phyloP scores from a whole-genome alignment of 2,888 invertebrate species.

The Pseudococcus viburni region DNA sequence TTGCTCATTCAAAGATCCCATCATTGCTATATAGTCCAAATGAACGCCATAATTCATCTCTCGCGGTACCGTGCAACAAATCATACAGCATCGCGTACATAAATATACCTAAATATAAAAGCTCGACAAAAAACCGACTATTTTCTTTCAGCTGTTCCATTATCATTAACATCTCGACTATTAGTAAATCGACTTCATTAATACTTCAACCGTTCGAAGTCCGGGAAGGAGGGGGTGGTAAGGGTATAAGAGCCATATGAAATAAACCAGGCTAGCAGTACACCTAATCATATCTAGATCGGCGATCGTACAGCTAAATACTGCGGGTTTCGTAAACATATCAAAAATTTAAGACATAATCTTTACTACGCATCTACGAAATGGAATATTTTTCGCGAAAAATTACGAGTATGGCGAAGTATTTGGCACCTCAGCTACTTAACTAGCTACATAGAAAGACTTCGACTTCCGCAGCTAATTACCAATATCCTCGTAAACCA shows the following conservation, averaged over 20 bases:
- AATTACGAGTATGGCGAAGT: background rate
- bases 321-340: no score
- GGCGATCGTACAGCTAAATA: no score
- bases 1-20: background rate
- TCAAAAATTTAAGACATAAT: no score
- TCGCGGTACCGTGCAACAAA: background rate
- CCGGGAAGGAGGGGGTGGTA: no score
- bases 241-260: no score
- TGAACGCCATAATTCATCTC: slow-evolving; percentile 17
- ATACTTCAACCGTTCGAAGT: background rate
- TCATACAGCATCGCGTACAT: background rate
- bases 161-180: slow-evolving; percentile 16
- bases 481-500: background rate
- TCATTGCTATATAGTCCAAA: background rate
- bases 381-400: background rate
- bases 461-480: background rate
- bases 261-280: background rate
- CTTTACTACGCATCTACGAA: no score
- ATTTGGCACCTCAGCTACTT: background rate
- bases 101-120: no score
- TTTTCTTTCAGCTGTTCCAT: slow-evolving; percentile 11
- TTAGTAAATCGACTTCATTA: background rate
- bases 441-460: background rate
- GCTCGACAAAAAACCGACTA: background rate
- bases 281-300: no score